Base-by-base conservation (phyloP, 2,888 invertebrate species). In the Hirtodrosophila trivittata region DNA sequence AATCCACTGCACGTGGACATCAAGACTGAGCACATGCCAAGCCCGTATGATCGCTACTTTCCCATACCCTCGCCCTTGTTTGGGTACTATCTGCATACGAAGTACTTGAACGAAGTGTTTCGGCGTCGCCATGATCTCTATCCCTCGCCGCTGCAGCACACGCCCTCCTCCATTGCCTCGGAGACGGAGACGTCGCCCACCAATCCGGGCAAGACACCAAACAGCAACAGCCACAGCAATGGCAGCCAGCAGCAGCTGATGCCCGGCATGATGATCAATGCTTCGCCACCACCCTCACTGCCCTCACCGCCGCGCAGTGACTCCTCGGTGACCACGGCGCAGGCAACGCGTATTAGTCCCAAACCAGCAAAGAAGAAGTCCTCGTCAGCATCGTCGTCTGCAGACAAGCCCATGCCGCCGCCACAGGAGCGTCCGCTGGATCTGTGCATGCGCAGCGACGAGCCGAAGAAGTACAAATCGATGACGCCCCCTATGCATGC, bases 391-490 rank as follows among this genome's bases (percentile, higher is more conserved):
- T 66, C 77, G 21, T 55, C 75, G 38, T 12, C 65, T 4, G 68
- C 16, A 0, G 74, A 85, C 56, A 85, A 86, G 57, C 78, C 86
- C 6, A 89, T 92, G 62, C 89, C 91, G 32, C 93, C 94, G 42
- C 94, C 94, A 0, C 96, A 97, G 87, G 97, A 97, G 67, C 95
- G 94, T 1, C 97, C 97, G 0, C 91, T 97, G 59, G 97, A 97
- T 90, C 92, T 97, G 32, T 96, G 96, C 12, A 93, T 96, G 91
- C 95, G 89, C 39, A 85, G 81, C 41, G 77, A 81, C 8, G 95
- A 73, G 52, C 56, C 56, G 57, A 89, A 87, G 60, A 89, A 87
- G 80, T 87, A 87, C 69, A 86, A 89, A 58, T 69, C 87, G 1
- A 62, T 77, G 7, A 85, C 86, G 14, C 87, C 86, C 8, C 74